Conservation (phyloP, 2,113 vertebrate species). For the Vulpes vulpes region DNA sequence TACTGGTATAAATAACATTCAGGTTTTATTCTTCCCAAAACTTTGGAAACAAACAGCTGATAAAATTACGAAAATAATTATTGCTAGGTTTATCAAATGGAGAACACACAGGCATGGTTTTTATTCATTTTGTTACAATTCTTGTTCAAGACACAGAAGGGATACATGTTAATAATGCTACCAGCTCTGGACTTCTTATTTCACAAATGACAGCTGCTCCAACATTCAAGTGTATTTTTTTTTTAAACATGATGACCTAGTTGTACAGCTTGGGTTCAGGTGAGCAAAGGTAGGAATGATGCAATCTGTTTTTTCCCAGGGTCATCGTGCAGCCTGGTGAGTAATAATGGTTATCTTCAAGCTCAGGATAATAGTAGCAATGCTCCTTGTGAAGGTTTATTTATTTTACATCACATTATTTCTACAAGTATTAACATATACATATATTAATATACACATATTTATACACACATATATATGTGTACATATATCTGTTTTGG, state of each 20-base stretch:
- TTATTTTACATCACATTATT: neutral
- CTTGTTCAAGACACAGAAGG: neutral
- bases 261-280: neutral
- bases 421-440: neutral
- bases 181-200: neutral
- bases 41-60: neutral
- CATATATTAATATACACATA: no score
- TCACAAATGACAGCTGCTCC: neutral
- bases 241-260: neutral
- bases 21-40: neutral
- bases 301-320: neutral
- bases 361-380: neutral
- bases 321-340: neutral
- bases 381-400: neutral
- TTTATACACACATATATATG: neutral
- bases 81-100: neutral
- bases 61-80: neutral
- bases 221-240: neutral
- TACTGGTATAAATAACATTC: no score
- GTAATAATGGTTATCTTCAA: neutral
- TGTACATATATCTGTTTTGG: neutral
- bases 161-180: neutral
- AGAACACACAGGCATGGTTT: neutral
- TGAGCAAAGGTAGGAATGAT: neutral
- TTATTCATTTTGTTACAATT: neutral